Conservation (phyloP, 2,888 invertebrate species). For the Cephus rjabovi region DNA sequence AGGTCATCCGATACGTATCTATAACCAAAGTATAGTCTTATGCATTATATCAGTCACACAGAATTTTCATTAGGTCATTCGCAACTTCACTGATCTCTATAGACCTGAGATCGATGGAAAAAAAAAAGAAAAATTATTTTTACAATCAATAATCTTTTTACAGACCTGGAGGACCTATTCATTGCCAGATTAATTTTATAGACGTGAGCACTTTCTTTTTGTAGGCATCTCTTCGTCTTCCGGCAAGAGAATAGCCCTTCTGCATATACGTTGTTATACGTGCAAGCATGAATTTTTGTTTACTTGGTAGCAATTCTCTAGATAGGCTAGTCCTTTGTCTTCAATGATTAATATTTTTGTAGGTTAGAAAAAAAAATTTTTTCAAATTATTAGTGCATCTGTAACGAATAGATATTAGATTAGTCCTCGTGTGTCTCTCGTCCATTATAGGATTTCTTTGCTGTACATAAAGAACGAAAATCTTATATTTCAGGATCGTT, state of each 20-base stretch:
- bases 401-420: not conserved
- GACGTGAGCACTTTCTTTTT: constrained; percentile 40
- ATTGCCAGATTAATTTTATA: constrained; percentile 38
- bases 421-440: not conserved
- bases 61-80: not conserved
- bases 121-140: not conserved
- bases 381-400: constrained; percentile 7
- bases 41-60: not conserved
- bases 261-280: not conserved
- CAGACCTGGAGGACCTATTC: constrained; percentile 39
- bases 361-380: constrained; percentile 21
- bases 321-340: constrained; percentile 15
- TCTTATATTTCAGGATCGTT: constrained; percentile 59
- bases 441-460: not conserved
- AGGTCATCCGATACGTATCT: constrained; percentile 67
- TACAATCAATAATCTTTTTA: constrained; percentile 27
- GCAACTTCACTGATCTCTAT: not conserved
- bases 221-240: not conserved
- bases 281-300: not conserved
- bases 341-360: constrained; percentile 24
- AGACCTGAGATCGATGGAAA: not conserved
- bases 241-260: not conserved
- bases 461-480: constrained; percentile 24
- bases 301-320: not conserved
- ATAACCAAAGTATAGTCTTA: not conserved